Evolutionary conservation across 2,888 invertebrate species (phyloP).

Genomic region (Zygothrica quintamaculata): DNA sequence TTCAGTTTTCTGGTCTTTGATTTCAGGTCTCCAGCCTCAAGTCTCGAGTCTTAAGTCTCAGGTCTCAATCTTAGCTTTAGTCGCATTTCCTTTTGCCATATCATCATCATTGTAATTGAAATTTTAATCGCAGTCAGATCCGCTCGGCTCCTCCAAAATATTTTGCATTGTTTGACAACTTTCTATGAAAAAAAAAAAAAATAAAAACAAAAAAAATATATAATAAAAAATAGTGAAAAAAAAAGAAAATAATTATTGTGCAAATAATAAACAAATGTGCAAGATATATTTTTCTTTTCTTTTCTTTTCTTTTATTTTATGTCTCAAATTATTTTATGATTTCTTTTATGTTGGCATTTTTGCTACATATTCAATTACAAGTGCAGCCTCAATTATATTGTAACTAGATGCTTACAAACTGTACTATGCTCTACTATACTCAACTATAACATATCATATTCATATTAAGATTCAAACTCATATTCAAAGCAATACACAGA

Average conservation of each 20-base stretch:
- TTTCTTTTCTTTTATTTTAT: conserved; percentile 37
- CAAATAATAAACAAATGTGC: conserved; percentile 53
- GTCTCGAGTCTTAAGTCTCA: not conserved
- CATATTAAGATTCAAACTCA: conserved; percentile 10
- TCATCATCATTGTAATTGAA: conserved; percentile 64
- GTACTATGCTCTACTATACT: too few species aligned
- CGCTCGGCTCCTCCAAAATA: conserved; percentile 36
- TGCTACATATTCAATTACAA: conserved; percentile 34
- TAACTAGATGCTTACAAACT: too few species aligned
- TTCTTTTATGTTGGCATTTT: conserved; percentile 10
- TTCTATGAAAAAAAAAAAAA: conserved; percentile 45
- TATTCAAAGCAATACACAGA: too few species aligned
- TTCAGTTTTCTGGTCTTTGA: conserved; percentile 9
- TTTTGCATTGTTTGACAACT: conserved; percentile 67
- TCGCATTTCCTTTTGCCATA: conserved; percentile 57
- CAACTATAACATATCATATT: conserved; percentile 5
- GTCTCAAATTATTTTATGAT: too few species aligned
- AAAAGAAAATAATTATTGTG: conserved; percentile 21
- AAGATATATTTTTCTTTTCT: conserved; percentile 18
- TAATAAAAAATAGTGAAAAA: conserved; percentile 18
- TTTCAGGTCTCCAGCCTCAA: conserved; percentile 1
- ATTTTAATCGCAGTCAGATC: conserved; percentile 54
- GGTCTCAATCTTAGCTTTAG: not conserved
- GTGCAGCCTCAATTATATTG: conserved; percentile 24
- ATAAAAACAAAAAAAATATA: conserved; percentile 3